Percentiles rank a stretch among this genome's conserved stretches.
These are phyloP conservation scores for Apistogramma diplotaenia DNA, from an alignment of 2,113 vertebrate species.

Conservation along the genomic window DNA sequence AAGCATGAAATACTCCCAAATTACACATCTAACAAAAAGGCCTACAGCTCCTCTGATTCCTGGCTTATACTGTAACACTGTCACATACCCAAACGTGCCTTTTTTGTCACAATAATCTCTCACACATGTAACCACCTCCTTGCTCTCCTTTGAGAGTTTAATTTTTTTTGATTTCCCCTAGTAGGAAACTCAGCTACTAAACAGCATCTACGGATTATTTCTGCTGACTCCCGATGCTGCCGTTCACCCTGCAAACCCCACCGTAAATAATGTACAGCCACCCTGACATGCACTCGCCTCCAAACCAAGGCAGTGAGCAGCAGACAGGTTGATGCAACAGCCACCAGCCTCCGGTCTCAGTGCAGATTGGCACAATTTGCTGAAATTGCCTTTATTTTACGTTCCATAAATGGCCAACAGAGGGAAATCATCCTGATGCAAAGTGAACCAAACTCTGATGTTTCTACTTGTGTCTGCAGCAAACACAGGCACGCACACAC, in stretches of 20 bases:
- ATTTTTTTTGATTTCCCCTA: background rate
- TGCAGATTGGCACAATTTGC: background rate
- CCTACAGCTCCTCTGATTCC: background rate
- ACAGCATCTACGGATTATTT: slow-evolving; percentile 12
- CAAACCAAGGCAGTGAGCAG: background rate
- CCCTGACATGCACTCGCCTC: background rate
- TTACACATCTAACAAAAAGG: slow-evolving; percentile 15
- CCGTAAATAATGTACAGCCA: slow-evolving; percentile 20
- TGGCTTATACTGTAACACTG: background rate
- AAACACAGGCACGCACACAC: background rate
- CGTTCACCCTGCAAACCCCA: slow-evolving; percentile 4
- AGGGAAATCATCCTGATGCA: slow-evolving; percentile 11
- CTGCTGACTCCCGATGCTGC: background rate
- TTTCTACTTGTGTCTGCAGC: background rate
- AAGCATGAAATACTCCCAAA: slow-evolving; percentile 11
- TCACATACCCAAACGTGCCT: background rate
- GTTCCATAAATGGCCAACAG: background rate
- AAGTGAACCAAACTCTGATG: background rate
- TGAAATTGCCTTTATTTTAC: slow-evolving; percentile 17
- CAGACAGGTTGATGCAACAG: background rate
- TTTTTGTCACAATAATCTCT: background rate
- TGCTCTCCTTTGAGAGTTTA: background rate
- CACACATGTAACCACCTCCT: background rate
- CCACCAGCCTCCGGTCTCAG: background rate
- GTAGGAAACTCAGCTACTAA: background rate